These are phyloP conservation scores for Tribolium freemani DNA, from an alignment of 2,888 invertebrate species.

Conservation along the genomic window DNA sequence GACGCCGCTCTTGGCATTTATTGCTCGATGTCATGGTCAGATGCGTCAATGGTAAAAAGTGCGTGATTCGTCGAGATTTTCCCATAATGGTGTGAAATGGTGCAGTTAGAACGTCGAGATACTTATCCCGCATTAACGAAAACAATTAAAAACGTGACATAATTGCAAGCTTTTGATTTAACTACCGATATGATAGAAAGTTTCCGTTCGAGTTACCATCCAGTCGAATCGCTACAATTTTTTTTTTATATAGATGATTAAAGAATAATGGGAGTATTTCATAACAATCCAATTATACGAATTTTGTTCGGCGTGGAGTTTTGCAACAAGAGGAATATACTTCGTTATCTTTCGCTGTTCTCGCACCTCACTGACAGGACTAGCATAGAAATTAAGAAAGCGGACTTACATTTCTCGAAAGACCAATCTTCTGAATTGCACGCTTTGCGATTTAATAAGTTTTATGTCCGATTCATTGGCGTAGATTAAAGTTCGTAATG, in stretches of 20 bases:
- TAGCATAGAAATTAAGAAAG: constrained; percentile 59
- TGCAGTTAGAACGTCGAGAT: constrained; percentile 14
- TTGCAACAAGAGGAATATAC: constrained; percentile 39
- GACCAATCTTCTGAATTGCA: constrained; percentile 63
- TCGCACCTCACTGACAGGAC: constrained; percentile 55
- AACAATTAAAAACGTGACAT: constrained; percentile 38
- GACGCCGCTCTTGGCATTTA: constrained; percentile 24
- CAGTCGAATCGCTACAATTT: constrained; percentile 20
- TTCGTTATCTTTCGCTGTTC: constrained; percentile 42
- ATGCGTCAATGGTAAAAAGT: constrained; percentile 33
- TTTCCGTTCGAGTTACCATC: constrained; percentile 13
- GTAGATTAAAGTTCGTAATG: constrained; percentile 62
- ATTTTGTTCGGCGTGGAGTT: constrained; percentile 29
- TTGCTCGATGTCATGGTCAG: constrained; percentile 35
- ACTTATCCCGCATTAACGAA: constrained; percentile 17
- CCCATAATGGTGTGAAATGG: constrained; percentile 24
- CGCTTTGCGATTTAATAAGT: constrained; percentile 62
- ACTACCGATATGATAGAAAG: constrained; percentile 29
- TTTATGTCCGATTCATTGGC: constrained; percentile 60
- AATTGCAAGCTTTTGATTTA: constrained; percentile 28
- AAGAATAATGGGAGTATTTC: constrained; percentile 39
- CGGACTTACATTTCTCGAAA: constrained; percentile 61
- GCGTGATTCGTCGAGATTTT: constrained; percentile 18
- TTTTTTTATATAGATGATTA: constrained; percentile 35
- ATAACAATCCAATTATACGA: constrained; percentile 43